Base-by-base conservation (phyloP, 2,113 vertebrate genomes). In the Cichladusa arquata region DNA sequence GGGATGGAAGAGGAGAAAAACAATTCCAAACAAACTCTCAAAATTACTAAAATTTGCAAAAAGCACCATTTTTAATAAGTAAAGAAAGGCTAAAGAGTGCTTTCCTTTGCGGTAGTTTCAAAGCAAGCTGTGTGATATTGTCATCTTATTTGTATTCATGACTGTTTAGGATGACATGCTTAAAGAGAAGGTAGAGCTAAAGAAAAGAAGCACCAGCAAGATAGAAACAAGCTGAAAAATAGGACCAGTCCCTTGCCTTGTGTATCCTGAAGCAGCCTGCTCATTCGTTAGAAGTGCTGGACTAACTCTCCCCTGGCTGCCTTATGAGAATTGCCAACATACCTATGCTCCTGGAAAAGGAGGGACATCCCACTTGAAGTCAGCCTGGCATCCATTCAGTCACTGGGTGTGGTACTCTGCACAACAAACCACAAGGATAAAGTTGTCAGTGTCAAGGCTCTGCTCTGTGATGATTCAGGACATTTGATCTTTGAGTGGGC, bases 381-480 rank as follows among this genome's bases (percentile, higher is more conserved):
- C 2, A 4, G 0, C 34, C 40, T 64, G 72, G 10, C 44, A 36
- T 19, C 31, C 33, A 28, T 17, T 69, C 47, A 42, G 15, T 8
- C 22, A 9, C 18, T 0, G 0, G 14, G 9, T 15, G 18, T 7
- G 1, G 4, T 58, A 14, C 8, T 34, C 19, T 16, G 19, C 48
- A 12, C 38, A 64, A 31, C 23, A 85, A 85, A 45, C 8, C 9
- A 36, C 25, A 60, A 16, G 25, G 23, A 91, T 42, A 45, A 67
- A 67, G 7, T 5, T 8, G 1, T 53, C 38, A 19, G 5, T 22
- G 20, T 44, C 65, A 42, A 69, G 45, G 45, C 48, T 81, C 31
- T 57, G 15, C 51, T 69, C 50, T 33, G 31, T 5, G 14, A 14
- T 25, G 29, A 50, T 56, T 50, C 31, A 22, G 33, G 74, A 58